A percentile compares a stretch with the other conserved stretches of the same genome.
Evolutionary conservation across 2,113 vertebrate species (phyloP).

Genomic region (Entelurus aequoreus): DNA sequence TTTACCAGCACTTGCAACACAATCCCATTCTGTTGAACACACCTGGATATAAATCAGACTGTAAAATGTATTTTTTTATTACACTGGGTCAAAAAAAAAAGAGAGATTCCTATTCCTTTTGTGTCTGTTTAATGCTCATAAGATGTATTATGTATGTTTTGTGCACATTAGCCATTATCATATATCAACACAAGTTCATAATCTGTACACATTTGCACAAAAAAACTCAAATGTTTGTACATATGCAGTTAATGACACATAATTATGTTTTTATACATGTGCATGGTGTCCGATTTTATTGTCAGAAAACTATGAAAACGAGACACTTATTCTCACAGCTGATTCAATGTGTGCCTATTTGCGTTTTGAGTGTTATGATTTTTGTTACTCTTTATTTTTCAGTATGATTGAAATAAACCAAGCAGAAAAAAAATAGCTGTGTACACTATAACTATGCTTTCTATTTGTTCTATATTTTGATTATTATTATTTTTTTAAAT

Average conservation of each 20-base stretch:
- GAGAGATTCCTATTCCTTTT: constrained; percentile 34
- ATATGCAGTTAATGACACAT: constrained; percentile 69
- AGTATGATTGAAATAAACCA: constrained; percentile 49
- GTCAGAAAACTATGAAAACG: constrained; percentile 61
- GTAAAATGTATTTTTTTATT: constrained; percentile 37
- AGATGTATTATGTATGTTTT: constrained; percentile 62
- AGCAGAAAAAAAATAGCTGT: constrained; percentile 35
- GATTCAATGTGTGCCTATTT: constrained; percentile 51
- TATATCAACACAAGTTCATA: constrained; percentile 71
- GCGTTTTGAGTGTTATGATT: constrained; percentile 38
- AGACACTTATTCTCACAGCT: constrained; percentile 46
- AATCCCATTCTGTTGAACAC: constrained; percentile 31
- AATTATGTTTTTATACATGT: constrained; percentile 63
- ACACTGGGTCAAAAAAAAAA: constrained; percentile 46
- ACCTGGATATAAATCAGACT: constrained; percentile 16
- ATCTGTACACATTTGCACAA: constrained; percentile 78
- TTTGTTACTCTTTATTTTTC: constrained; percentile 37
- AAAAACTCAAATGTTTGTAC: constrained; percentile 74
- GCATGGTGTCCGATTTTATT: constrained; percentile 68
- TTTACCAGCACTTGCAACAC: constrained; percentile 17
- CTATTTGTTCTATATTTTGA: neutral
- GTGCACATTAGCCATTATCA: constrained; percentile 68
- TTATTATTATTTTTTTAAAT: neutral
- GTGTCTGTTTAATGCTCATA: constrained; percentile 49
- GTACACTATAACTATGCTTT: constrained; percentile 14